These are phyloP conservation scores for Byasa hedistus DNA, from an alignment of 2,888 invertebrate genomes.

Conservation along the genomic window DNA sequence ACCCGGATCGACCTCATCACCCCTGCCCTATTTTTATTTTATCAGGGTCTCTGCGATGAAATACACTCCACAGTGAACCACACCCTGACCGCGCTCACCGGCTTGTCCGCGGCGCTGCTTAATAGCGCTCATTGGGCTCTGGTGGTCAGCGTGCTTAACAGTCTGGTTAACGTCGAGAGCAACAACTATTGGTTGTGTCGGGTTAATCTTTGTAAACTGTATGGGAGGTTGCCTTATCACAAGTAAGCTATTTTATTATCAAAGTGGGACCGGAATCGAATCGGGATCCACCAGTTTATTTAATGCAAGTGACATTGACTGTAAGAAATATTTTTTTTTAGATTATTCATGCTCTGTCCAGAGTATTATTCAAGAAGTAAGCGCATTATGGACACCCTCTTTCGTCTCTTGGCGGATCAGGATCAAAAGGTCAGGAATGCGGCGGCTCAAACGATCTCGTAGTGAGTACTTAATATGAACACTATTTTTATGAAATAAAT, in stretches of 20 bases:
- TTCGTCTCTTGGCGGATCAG: slow-evolving; percentile 84
- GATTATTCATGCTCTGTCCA: slow-evolving; percentile 64
- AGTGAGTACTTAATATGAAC: slow-evolving; percentile 42
- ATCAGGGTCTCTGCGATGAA: slow-evolving; percentile 85
- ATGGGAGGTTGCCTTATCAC: slow-evolving; percentile 66
- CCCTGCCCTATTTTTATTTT: background rate
- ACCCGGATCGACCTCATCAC: too few species aligned
- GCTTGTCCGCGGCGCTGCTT: slow-evolving; percentile 80
- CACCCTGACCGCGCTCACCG: slow-evolving; percentile 82
- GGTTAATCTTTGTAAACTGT: slow-evolving; percentile 76
- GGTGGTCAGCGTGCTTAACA: slow-evolving; percentile 80
- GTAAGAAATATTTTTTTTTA: slow-evolving; percentile 36
- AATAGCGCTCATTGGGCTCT: slow-evolving; percentile 81
- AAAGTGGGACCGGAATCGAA: too few species aligned
- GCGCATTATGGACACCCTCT: slow-evolving; percentile 77
- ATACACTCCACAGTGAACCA: slow-evolving; percentile 88
- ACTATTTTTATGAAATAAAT: too few species aligned
- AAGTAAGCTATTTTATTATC: slow-evolving; percentile 49
- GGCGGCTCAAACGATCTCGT: slow-evolving; percentile 82
- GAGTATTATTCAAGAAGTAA: slow-evolving; percentile 57
- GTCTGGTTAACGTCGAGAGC: slow-evolving; percentile 81
- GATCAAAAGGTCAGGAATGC: slow-evolving; percentile 88
- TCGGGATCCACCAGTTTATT: too few species aligned
- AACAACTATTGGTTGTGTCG: slow-evolving; percentile 93
- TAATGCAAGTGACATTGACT: too few species aligned